Percentiles rank a stretch among this genome's conserved stretches.
phyloP scores from a whole-genome alignment of 1,140 invertebrate species.

The Calephelis virginiensis region DNA sequence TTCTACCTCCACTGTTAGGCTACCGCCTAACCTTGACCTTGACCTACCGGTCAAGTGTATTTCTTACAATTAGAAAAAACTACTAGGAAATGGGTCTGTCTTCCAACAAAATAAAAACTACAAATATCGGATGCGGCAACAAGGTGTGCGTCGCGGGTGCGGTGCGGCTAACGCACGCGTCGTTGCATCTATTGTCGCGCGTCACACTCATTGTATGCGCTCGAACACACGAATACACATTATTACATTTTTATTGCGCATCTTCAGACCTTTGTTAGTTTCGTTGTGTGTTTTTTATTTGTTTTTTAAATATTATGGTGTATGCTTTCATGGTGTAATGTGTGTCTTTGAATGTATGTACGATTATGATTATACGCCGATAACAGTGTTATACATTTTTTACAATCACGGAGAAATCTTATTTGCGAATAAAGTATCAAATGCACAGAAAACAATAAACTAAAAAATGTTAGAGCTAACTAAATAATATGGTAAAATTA shows the following conservation, averaged over 20 bases:
- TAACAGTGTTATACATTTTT: conserved; percentile 28
- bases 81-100: no score
- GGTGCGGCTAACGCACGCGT: conserved; percentile 31
- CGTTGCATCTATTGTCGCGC: conserved; percentile 46
- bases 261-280: conserved; percentile 12
- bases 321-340: background rate
- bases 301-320: background rate
- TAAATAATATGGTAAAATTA: no score
- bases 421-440: no score
- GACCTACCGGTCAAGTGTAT: no score
- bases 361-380: conserved; percentile 32
- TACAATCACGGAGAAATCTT: conserved; percentile 15
- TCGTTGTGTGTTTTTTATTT: conserved; percentile 7
- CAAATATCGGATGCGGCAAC: conserved; percentile 23
- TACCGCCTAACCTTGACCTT: no score
- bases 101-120: no score
- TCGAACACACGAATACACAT: conserved; percentile 18
- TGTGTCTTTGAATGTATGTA: background rate
- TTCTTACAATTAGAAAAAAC: no score
- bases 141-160: conserved; percentile 36
- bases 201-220: conserved; percentile 44
- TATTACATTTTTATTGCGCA: conserved; percentile 13
- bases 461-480: no score
- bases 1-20: no score
- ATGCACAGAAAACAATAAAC: no score